Percentiles rank a stretch among this genome's conserved stretches.
Conservation (phyloP, 2,797 vertebrate genomes). For the Tenualosa ilisha region DNA sequence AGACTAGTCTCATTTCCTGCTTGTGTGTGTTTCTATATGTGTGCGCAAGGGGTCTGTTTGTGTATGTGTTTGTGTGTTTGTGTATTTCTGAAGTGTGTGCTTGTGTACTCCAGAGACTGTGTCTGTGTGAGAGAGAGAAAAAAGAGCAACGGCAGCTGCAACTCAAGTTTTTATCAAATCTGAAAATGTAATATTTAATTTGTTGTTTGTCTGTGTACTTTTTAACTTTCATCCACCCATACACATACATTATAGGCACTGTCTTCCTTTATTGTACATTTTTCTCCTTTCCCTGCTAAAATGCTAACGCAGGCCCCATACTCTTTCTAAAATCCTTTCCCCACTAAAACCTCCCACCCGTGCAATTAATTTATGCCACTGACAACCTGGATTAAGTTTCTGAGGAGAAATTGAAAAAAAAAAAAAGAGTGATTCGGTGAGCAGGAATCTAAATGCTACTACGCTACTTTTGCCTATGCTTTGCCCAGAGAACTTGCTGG, state of each 20-base stretch:
- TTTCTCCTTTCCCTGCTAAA: not conserved
- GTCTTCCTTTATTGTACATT: not conserved
- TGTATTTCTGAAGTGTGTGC: not conserved
- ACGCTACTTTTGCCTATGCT: not conserved
- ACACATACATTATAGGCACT: not conserved
- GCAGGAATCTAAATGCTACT: not conserved
- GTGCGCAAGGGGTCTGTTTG: not conserved
- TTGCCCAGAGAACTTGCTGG: not conserved
- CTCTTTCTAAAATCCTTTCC: constrained; percentile 1
- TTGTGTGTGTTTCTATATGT: not conserved
- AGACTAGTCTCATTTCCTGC: not conserved
- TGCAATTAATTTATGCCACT: constrained; percentile 8
- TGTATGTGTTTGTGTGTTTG: not conserved
- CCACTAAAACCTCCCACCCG: not conserved
- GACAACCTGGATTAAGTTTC: constrained; percentile 13
- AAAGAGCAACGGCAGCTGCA: not conserved
- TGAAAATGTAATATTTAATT: not conserved
- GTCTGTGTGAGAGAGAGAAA: not conserved
- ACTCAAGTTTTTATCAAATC: not conserved
- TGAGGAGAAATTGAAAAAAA: not conserved
- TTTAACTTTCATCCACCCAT: not conserved
- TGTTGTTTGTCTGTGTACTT: not conserved
- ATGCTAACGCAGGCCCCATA: not conserved
- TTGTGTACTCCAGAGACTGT: not conserved
- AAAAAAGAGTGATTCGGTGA: not conserved